Base-by-base conservation (phyloP, 2,113 vertebrate genomes). In the Caranx melampygus region DNA sequence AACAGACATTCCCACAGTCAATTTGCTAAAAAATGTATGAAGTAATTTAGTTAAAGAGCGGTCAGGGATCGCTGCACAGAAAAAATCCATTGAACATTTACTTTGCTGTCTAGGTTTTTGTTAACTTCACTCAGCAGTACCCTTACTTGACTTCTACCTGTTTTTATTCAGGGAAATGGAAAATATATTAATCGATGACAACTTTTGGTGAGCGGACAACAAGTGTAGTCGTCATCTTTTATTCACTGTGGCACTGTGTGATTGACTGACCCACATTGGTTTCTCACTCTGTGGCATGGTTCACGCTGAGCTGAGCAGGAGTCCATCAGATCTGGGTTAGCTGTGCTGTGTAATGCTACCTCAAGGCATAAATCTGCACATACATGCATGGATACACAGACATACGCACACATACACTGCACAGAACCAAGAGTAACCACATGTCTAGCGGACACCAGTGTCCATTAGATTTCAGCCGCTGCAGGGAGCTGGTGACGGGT, bases 241-340 rank as follows among this genome's bases (percentile, higher is more conserved):
- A 15, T 49, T 57, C 72, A 47, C 66, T 62, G 55, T 51, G 8
- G 74, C 57, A 59, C 63, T 34, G 34, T 72, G 65, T 51, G 70
- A 84, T 69, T 67, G 47, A 77, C 65, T 88, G 85, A 86, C 77
- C 77, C 55, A 78, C 75, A 87, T 91, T 58, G 64, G 61, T 57
- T 67, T 37, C 65, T 83, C 44, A 40, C 51, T 42, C 62, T 31
- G 51, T 57, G 33, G 61, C 33, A 61, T 5, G 21, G 35, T 69
- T 61, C 45, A 64, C 26, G 34, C 64, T 16, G 61, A 74, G 64
- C 6, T 8, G 26, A 62, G 65, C 74, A 74, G 59, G 35, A 76
- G 70, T 79, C 61, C 54, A 47, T 74, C 72, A 59, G 20, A 74
- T 82, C 52, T 86, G 85, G 44, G 60, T 76, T 78, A 74, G 69